phyloP scores from a whole-genome alignment of 2,113 vertebrate genomes.

The Antigone vipio region DNA sequence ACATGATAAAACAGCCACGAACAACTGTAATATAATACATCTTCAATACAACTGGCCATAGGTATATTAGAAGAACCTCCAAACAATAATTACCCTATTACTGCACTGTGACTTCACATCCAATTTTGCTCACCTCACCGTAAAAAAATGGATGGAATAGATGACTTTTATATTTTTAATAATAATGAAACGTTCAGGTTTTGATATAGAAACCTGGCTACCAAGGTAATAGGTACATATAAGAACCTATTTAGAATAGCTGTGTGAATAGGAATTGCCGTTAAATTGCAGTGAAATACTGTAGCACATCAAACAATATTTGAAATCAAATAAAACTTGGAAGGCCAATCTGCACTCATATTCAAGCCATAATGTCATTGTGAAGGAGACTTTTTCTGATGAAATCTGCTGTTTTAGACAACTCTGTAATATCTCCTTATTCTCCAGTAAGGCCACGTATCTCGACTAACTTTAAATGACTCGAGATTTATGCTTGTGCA shows the following conservation, averaged over 20 bases:
- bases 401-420: not conserved
- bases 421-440: not conserved
- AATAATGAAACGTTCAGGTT: constrained; percentile 7
- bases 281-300: constrained; percentile 26
- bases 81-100: constrained; percentile 38
- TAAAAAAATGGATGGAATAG: constrained; percentile 2
- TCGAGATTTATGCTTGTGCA: not conserved
- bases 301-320: constrained; percentile 15
- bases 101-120: not conserved
- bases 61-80: constrained; percentile 5
- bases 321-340: constrained; percentile 18
- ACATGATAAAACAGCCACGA: not conserved
- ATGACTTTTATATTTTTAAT: constrained; percentile 42
- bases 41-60: not conserved
- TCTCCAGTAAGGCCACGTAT: not conserved
- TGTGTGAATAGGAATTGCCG: not conserved
- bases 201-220: constrained; percentile 30
- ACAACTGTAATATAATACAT: not conserved
- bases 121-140: not conserved
- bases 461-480: not conserved
- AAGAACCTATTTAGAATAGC: constrained; percentile 37
- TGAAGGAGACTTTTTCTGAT: not conserved
- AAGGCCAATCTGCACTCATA: not conserved
- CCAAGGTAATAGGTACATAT: not conserved
- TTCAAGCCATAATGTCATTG: not conserved